phyloP scores from a whole-genome alignment of 1,140 invertebrate genomes.

The Drosophila pruinosa region DNA sequence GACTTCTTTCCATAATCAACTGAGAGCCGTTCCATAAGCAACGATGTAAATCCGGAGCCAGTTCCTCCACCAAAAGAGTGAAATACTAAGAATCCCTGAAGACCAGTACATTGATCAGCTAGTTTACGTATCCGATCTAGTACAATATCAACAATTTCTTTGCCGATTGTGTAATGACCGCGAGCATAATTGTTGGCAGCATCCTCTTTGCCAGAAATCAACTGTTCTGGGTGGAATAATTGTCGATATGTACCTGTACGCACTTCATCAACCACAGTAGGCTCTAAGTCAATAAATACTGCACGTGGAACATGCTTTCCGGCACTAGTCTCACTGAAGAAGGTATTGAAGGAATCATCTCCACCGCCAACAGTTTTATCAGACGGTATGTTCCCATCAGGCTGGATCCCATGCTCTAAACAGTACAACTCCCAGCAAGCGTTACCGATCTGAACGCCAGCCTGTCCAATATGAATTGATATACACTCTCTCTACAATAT shows the following conservation, averaged over 20 bases:
- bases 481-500: slow-evolving; percentile 89
- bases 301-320: slow-evolving; percentile 89
- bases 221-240: slow-evolving; percentile 89
- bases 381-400: slow-evolving; percentile 93
- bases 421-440: slow-evolving; percentile 95
- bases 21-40: slow-evolving; percentile 91
- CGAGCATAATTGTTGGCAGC: slow-evolving; percentile 93
- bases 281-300: slow-evolving; percentile 88
- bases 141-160: slow-evolving; percentile 92
- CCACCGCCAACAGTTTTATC: slow-evolving; percentile 88
- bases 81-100: slow-evolving; percentile 93
- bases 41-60: slow-evolving; percentile 91
- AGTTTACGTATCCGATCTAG: slow-evolving; percentile 89
- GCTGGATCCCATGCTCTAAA: slow-evolving; percentile 94
- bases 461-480: slow-evolving; percentile 94
- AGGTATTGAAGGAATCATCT: slow-evolving; percentile 92
- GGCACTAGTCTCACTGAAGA: slow-evolving; percentile 91
- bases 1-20: slow-evolving; percentile 93
- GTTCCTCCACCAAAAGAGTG: slow-evolving; percentile 94
- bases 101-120: slow-evolving; percentile 90
- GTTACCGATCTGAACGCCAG: slow-evolving; percentile 95
- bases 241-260: slow-evolving; percentile 89
- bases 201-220: slow-evolving; percentile 90
- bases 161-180: slow-evolving; percentile 94
- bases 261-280: slow-evolving; percentile 90